A percentile compares a stretch with the other conserved stretches of the same genome.
Evolutionary conservation across 2,113 vertebrate species (phyloP).

Genomic region (Sitta europaea): DNA sequence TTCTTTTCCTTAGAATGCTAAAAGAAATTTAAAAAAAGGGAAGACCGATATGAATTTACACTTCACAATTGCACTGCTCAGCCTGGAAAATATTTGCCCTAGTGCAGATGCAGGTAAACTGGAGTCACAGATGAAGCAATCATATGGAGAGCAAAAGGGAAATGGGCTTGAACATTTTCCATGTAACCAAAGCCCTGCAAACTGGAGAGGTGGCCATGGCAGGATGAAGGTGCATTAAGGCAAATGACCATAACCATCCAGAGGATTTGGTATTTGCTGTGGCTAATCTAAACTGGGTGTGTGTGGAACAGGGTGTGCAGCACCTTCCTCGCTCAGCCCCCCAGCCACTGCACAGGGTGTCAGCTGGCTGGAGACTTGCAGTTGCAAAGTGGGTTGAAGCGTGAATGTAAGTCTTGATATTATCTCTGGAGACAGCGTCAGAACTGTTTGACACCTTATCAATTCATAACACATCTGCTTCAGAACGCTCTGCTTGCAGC

Average conservation of each 20-base stretch:
- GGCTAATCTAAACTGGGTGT: background rate
- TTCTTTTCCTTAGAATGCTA: background rate
- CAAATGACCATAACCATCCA: background rate
- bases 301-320: background rate
- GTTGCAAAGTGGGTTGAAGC: background rate
- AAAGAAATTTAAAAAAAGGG: background rate
- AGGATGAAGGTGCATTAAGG: background rate
- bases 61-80: background rate
- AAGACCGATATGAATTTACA: background rate
- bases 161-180: background rate
- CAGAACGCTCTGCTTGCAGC: background rate
- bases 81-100: background rate
- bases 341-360: rapidly evolving
- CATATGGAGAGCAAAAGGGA: background rate
- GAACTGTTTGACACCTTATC: background rate
- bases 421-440: background rate
- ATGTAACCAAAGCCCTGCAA: background rate
- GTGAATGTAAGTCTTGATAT: background rate
- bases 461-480: background rate
- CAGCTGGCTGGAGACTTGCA: background rate
- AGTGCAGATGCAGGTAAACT: background rate
- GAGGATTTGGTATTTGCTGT: background rate
- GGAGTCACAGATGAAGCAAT: background rate
- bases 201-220: background rate
- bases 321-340: background rate